Evolutionary conservation across 1,140 invertebrate genomes (phyloP).

Genomic region (Frieseomelitta varia): DNA sequence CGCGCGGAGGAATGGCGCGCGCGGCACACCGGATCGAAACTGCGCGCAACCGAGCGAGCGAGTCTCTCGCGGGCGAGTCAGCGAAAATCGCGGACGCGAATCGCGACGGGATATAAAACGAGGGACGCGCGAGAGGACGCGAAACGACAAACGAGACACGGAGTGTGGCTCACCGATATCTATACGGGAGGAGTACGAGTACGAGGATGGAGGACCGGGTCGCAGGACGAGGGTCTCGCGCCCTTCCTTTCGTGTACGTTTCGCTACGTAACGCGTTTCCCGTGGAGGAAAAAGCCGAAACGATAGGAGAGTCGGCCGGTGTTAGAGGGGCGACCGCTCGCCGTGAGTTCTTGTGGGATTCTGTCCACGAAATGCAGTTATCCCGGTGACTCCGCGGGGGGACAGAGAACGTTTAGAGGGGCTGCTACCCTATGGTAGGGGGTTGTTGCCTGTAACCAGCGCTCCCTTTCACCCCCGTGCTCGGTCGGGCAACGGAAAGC

Average conservation of each 20-base stretch:
- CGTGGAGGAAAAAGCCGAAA: slow-evolving; percentile 61
- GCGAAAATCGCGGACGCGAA: too few relatives aligned
- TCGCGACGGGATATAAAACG: too few relatives aligned
- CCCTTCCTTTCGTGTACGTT: slow-evolving; percentile 52
- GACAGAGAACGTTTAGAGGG: slow-evolving; percentile 61
- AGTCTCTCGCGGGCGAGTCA: too few relatives aligned
- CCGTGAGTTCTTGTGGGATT: slow-evolving; percentile 81
- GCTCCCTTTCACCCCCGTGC: slow-evolving; percentile 24
- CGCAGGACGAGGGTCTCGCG: slow-evolving; percentile 31
- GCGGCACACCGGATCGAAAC: slow-evolving; percentile 25
- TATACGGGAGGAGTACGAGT: not conserved
- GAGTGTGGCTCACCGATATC: not conserved
- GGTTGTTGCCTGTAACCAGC: slow-evolving; percentile 56
- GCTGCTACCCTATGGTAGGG: slow-evolving; percentile 56
- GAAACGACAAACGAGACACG: too few relatives aligned
- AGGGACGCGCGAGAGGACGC: too few relatives aligned
- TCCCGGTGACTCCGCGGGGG: slow-evolving; percentile 74
- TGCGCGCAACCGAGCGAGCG: slow-evolving; percentile 34
- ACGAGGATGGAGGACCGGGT: slow-evolving; percentile 26
- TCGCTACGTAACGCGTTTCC: slow-evolving; percentile 43
- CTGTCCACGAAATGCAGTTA: slow-evolving; percentile 82
- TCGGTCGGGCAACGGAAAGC: slow-evolving; percentile 29
- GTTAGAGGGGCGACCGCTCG: slow-evolving; percentile 76
- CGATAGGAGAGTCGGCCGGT: slow-evolving; percentile 59
- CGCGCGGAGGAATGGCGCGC: slow-evolving; percentile 67